phyloP scores from a whole-genome alignment of 2,888 invertebrate genomes.

The Conomelus anceps region DNA sequence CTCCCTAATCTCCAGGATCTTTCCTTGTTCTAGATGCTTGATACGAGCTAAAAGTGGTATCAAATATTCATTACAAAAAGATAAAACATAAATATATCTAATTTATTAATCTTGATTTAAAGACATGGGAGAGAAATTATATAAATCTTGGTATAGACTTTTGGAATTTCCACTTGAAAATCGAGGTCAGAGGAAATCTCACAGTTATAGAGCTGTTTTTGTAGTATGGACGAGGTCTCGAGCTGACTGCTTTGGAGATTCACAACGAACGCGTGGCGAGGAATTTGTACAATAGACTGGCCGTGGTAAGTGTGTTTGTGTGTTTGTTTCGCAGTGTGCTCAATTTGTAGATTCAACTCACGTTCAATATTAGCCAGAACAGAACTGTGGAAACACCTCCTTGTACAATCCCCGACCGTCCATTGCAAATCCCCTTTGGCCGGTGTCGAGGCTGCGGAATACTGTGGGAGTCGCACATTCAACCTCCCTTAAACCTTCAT shows the following conservation, averaged over 20 bases:
- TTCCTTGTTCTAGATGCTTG: too few species aligned
- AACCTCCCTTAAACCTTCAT: not conserved
- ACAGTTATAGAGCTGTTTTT: not conserved
- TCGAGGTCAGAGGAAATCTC: not conserved
- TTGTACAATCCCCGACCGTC: not conserved
- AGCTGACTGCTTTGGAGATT: not conserved
- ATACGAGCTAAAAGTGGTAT: too few species aligned
- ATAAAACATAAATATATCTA: too few species aligned
- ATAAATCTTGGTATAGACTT: too few species aligned
- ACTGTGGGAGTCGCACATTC: not conserved
- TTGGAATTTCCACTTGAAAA: not conserved
- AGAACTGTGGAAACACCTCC: not conserved
- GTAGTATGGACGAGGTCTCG: not conserved
- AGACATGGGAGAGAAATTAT: too few species aligned
- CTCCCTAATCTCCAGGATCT: too few species aligned
- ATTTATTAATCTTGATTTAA: too few species aligned
- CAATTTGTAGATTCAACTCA: not conserved
- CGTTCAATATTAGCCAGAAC: not conserved
- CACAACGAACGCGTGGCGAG: not conserved
- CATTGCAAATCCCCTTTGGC: not conserved
- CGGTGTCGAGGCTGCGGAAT: too few species aligned
- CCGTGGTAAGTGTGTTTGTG: not conserved
- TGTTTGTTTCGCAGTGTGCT: not conserved
- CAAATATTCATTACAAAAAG: too few species aligned
- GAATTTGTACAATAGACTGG: not conserved